Percentiles rank a stretch among this genome's conserved stretches.
Evolutionary conservation across 2,113 vertebrate species (phyloP).

Genomic region (Carassius carassius): DNA sequence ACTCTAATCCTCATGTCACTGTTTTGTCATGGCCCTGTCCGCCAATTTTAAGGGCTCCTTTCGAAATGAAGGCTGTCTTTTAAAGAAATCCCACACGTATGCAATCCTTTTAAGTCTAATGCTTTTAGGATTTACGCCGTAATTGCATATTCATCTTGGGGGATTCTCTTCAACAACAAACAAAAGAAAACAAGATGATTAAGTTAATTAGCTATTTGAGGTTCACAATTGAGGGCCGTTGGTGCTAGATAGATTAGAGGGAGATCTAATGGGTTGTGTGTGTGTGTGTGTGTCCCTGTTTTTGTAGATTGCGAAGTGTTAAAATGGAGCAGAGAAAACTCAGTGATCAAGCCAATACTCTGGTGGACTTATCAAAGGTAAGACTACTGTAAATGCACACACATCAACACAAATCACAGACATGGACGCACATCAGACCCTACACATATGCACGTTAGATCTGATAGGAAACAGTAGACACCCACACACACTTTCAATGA

Average conservation of each 20-base stretch:
- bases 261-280: conserved; percentile 35
- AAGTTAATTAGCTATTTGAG: conserved; percentile 34
- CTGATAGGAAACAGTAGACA: conserved; percentile 35
- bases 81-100: conserved; percentile 8
- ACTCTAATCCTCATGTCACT: conserved; percentile 25
- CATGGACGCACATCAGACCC: conserved; percentile 33
- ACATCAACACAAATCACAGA: conserved; percentile 26
- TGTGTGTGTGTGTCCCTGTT: conserved; percentile 54
- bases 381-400: conserved; percentile 56
- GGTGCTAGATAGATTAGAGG: not conserved
- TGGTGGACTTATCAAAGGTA: conserved; percentile 97
- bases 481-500: conserved; percentile 21
- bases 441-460: conserved; percentile 42
- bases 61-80: not conserved
- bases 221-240: not conserved
- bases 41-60: not conserved
- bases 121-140: not conserved
- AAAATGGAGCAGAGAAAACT: conserved; percentile 99
- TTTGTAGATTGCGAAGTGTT: conserved; percentile 88
- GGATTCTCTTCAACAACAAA: conserved; percentile 31
- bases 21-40: not conserved
- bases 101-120: conserved; percentile 7
- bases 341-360: conserved; percentile 96
- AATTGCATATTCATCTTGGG: conserved; percentile 9
- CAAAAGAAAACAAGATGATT: conserved; percentile 41